These are phyloP conservation scores for Mycalesis mineus DNA, from an alignment of 2,888 invertebrate genomes.

Conservation along the genomic window DNA sequence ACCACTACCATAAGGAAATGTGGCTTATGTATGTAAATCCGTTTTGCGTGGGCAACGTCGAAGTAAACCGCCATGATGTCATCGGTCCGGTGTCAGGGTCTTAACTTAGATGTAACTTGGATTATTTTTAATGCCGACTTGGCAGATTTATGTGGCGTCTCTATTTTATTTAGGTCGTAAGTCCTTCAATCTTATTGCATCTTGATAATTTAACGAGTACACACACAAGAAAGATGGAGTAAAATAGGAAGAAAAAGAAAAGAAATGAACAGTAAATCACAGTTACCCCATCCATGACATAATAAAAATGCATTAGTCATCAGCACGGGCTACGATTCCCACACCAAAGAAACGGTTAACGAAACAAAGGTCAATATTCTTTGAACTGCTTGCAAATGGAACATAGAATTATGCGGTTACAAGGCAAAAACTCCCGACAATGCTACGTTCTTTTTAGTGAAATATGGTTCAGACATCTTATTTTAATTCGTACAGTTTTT, in stretches of 20 bases:
- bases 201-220: background rate
- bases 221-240: background rate
- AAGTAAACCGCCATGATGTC: conserved; percentile 51
- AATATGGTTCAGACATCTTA: conserved; percentile 25
- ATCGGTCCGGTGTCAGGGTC: conserved; percentile 50
- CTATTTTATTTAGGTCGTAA: background rate
- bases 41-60: conserved; percentile 42
- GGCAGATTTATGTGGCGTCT: conserved; percentile 1
- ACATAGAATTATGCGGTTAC: conserved; percentile 18
- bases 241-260: background rate
- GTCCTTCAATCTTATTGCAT: background rate
- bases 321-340: background rate
- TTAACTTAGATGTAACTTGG: conserved; percentile 45
- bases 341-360: background rate
- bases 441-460: conserved; percentile 21
- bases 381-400: conserved; percentile 1
- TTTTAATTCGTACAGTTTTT: too few species aligned
- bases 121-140: conserved; percentile 30
- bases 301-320: conserved; percentile 5
- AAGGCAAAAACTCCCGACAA: conserved; percentile 18
- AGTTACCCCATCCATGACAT: background rate
- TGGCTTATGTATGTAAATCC: conserved; percentile 13
- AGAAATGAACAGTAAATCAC: too few species aligned
- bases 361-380: conserved; percentile 16
- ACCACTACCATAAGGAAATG: conserved; percentile 15